Base-by-base conservation (phyloP, 1,140 invertebrate genomes). In the Drosophila rhopaloa region DNA sequence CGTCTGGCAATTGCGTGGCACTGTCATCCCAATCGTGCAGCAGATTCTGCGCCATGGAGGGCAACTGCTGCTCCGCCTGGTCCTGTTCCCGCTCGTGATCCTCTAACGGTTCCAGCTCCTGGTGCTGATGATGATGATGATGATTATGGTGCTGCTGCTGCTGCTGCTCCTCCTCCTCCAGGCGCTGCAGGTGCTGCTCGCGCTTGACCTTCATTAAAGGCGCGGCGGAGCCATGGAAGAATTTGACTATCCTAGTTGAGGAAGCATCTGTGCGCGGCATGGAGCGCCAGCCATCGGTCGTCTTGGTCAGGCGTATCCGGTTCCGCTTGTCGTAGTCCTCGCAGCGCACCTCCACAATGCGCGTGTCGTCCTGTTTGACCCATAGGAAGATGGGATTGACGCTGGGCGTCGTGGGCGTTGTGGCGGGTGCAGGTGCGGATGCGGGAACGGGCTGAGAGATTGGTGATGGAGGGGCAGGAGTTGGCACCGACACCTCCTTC, bases 241-340 rank as follows among this genome's bases (percentile, higher is more conserved):
- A 85, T 75, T 92, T 92, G 32, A 91, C 89, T 61, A 92, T 83
- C 13, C 81, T 76, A 27, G 72, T 91, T 35, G 85, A 82, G 58
- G 94, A 94, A 79, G 91, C 83, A 68, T 95, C 94, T 32, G 96
- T 96, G 58, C 95, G 94, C 63, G 96, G 96, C 93, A 96, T 96
- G 19, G 96, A 96, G 43, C 95, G 94, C 96, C 96, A 97, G 80
- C 96, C 96, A 82, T 95, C 94, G 3, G 95, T 93, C 4, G 96
- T 97, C 85, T 96, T 96, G 53, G 95, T 96, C 78, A 97, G 93
- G 71, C 96, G 95, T 67, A 97, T 96, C 11, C 96, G 95, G 93
- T 97, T 97, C 41, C 96, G 93, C 84, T 96, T 95, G 93, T 97
- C 96, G 93, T 97, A 97, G 90, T 97, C 96, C 92, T 97, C 96